Conservation (phyloP, 2,888 invertebrate species). For the Eupeodes luniger region DNA sequence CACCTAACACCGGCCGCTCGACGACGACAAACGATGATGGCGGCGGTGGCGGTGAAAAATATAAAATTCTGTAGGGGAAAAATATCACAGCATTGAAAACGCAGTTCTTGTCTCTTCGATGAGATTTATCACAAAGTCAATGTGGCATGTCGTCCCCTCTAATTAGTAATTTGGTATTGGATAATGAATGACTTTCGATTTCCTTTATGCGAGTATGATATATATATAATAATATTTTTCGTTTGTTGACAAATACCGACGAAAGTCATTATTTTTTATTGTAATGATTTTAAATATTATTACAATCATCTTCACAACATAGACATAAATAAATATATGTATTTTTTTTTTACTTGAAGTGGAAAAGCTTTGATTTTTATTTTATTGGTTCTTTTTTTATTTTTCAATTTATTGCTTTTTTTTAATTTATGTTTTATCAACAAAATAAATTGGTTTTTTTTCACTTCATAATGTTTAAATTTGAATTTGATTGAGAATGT, state of each 20-base stretch:
- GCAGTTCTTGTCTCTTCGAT: conserved; percentile 35
- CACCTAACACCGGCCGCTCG: background rate
- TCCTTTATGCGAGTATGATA: conserved; percentile 1
- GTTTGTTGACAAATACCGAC: conserved; percentile 60
- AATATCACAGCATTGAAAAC: background rate
- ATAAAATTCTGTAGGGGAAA: conserved; percentile 12
- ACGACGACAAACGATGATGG: background rate
- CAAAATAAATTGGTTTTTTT: too few relatives aligned
- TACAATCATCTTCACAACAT: conserved; percentile 13
- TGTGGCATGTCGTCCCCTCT: conserved; percentile 76
- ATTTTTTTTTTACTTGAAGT: background rate
- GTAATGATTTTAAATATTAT: conserved; percentile 66
- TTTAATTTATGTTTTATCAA: background rate
- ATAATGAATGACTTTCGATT: conserved; percentile 69
- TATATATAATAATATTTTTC: conserved; percentile 37
- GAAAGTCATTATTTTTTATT: conserved; percentile 56
- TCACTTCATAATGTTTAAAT: too few relatives aligned
- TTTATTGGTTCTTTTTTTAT: background rate
- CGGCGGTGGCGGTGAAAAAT: too few relatives aligned
- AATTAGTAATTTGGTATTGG: conserved; percentile 73
- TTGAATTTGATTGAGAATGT: too few relatives aligned
- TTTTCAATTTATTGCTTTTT: background rate
- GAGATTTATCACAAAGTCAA: conserved; percentile 75
- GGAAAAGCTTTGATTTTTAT: background rate
- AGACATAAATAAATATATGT: conserved; percentile 4